Conservation (phyloP, 2,797 vertebrate species). For the Coranthus polyacanthus region DNA sequence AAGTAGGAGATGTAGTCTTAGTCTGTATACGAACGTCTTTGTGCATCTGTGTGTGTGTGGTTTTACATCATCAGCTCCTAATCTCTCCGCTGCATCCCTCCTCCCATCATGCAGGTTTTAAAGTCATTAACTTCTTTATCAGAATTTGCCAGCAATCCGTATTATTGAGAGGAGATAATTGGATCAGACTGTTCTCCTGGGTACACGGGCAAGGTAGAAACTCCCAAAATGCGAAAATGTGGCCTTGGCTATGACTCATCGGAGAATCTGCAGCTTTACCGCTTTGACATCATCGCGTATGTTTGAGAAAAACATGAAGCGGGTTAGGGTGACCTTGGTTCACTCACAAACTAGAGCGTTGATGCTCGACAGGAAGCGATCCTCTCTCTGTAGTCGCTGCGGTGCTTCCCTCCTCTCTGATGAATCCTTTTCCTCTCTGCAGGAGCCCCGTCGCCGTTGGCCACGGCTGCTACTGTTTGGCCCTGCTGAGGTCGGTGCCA, state of each 20-base stretch:
- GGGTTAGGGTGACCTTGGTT: conserved; percentile 36
- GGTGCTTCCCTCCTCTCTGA: conserved; percentile 40
- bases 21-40: conserved; percentile 4
- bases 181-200: conserved; percentile 50
- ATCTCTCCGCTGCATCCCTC: conserved; percentile 44
- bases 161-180: conserved; percentile 57
- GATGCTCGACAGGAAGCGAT: not conserved
- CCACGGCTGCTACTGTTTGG: conserved; percentile 93
- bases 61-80: conserved; percentile 48
- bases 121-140: conserved; percentile 64
- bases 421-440: conserved; percentile 52
- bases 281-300: conserved; percentile 5
- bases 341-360: not conserved
- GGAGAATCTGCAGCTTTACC: conserved; percentile 30
- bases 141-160: conserved; percentile 51
- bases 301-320: conserved; percentile 22
- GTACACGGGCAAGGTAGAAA: conserved; percentile 15
- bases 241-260: conserved; percentile 14
- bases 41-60: conserved; percentile 31
- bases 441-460: conserved; percentile 87
- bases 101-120: conserved; percentile 52
- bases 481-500: conserved; percentile 89
- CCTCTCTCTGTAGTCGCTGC: conserved; percentile 8
- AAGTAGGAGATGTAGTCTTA: conserved; percentile 19
- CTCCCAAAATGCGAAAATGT: conserved; percentile 17